These are phyloP conservation scores for Paratrypauchen microcephalus DNA, from an alignment of 2,797 vertebrate species.

Conservation along the genomic window DNA sequence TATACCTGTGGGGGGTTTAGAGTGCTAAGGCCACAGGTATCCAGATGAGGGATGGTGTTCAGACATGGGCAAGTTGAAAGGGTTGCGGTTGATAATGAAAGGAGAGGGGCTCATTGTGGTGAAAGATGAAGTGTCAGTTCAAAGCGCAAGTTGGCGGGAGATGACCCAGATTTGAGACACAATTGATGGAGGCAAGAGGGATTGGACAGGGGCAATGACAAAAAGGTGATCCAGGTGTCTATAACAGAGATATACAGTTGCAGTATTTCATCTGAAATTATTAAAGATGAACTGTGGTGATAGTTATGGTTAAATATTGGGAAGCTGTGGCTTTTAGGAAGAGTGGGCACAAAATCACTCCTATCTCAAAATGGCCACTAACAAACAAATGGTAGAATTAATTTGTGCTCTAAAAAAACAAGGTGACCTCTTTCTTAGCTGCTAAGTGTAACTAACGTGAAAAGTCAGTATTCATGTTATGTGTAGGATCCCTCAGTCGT, in stretches of 20 bases:
- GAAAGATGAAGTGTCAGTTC: slow-evolving; percentile 63
- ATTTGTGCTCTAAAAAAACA: no score
- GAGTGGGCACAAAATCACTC: background rate
- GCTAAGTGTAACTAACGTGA: no score
- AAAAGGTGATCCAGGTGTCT: background rate
- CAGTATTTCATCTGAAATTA: background rate
- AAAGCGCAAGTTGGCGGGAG: slow-evolving; percentile 50
- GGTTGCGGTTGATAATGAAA: slow-evolving; percentile 58
- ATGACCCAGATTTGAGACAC: slow-evolving; percentile 15
- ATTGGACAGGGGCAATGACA: slow-evolving; percentile 11
- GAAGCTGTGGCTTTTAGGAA: background rate
- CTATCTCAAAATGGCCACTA: background rate
- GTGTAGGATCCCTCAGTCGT: no score
- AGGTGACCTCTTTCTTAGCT: no score
- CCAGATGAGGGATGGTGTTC: slow-evolving; percentile 62
- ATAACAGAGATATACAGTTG: background rate
- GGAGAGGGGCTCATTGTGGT: slow-evolving; percentile 41
- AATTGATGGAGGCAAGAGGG: slow-evolving; percentile 13
- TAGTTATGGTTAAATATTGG: background rate
- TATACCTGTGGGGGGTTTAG: slow-evolving; percentile 40
- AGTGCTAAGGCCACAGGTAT: slow-evolving; percentile 62
- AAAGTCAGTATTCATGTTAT: no score
- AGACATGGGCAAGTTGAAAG: slow-evolving; percentile 57
- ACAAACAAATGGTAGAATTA: background rate
- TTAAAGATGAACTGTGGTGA: background rate